Base-by-base conservation (phyloP, 2,797 vertebrate species). In the Microchirus variegatus region DNA sequence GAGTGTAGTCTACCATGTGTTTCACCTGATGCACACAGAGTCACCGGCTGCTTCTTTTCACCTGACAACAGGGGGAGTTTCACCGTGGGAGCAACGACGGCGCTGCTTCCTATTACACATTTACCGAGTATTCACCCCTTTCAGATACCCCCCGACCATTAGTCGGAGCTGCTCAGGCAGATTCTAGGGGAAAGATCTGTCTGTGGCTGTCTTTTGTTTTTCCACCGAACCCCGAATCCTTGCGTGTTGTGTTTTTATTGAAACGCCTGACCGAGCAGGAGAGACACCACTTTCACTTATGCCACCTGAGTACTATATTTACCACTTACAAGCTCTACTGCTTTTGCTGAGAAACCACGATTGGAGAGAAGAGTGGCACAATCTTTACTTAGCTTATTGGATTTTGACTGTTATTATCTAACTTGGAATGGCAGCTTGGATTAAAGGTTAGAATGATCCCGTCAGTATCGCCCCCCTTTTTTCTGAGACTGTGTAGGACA, bases 11-110 rank as follows among this genome's bases (percentile, higher is more conserved):
- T 31, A 62, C 74, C 67, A 63, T 56, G 68, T 72, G 77, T 49
- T 82, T 78, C 76, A 84, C 68, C 82, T 84, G 78, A 70, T 62
- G 70, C 77, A 83, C 16, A 70, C 66, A 43, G 76, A 73, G 79
- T 63, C 52, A 63, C 80, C 85, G 79, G 76, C 73, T 86, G 83
- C 70, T 78, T 73, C 62, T 67, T 74, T 67, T 77, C 72, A 81
- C 70, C 75, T 77, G 59, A 77, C 73, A 59, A 68, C 18, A 4
- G 69, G 71, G 69, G 71, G 52, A 68, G 56, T 41, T 72, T 73
- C 63, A 64, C 60, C 43, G 59, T 49, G 64, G 53, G 49, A 74
- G 56, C 70, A 62, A 57, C 11, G 37, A 10, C 19, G 49, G 46
- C n/a, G 46, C 43, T 59, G 62, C 49, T 50, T 9, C 40, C 55